Evolutionary conservation across 2,888 invertebrate genomes (phyloP).

Genomic region (Stenotaenia linearis): DNA sequence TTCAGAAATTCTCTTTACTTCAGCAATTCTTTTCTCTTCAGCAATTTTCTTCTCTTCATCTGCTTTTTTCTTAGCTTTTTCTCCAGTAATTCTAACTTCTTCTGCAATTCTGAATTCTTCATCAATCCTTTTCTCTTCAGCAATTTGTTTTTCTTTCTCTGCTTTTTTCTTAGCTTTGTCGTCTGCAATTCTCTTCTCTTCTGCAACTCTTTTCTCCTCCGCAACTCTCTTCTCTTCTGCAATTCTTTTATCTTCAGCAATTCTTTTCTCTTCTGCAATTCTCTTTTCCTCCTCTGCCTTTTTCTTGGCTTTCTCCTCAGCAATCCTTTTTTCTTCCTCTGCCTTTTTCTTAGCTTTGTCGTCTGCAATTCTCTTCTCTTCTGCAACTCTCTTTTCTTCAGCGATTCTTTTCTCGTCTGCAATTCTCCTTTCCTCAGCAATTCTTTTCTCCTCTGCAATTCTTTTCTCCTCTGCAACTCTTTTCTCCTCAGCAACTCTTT

Average conservation of each 20-base stretch:
- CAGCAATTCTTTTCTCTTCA: constrained; percentile 1
- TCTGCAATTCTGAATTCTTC: not conserved
- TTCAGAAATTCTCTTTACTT: constrained; percentile 5
- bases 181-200: not conserved
- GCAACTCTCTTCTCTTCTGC: not conserved
- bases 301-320: not conserved
- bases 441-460: not conserved
- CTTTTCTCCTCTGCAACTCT: not conserved
- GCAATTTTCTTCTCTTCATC: not conserved
- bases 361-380: not conserved
- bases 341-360: not conserved
- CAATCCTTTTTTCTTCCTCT: not conserved
- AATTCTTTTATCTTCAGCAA: not conserved
- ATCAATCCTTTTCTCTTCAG: too few relatives aligned
- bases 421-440: not conserved
- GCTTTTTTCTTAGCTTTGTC: too few relatives aligned
- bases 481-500: not conserved
- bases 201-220: not conserved
- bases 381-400: not conserved
- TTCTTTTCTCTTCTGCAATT: not conserved
- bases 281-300: not conserved
- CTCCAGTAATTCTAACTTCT: too few relatives aligned
- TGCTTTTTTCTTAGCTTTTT: not conserved
- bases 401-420: not conserved
- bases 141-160: not conserved